Base-by-base conservation (phyloP, 2,797 vertebrate genomes). In the Craterocephalus amniculus region DNA sequence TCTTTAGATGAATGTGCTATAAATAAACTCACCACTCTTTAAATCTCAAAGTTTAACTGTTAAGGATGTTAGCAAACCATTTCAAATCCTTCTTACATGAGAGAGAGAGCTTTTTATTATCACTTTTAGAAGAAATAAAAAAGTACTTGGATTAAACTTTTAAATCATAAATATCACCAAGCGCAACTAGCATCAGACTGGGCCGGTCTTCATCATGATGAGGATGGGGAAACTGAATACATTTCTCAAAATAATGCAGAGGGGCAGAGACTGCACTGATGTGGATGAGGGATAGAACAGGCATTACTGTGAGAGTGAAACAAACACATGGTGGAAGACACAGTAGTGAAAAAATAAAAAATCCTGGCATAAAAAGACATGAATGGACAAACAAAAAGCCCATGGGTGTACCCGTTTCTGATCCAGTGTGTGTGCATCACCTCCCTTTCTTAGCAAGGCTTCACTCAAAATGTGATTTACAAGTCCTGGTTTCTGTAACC, bases 391-490 rank as follows among this genome's bases (percentile, higher is more conserved):
- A 43, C 31, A 29, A 35, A 18, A 32, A 45, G 24, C 35, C 4
- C 12, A 11, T 56, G 35, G 48, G 29, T 9, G 18, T 43, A 12
- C 13, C 16, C 11, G 22, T 35, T 26, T 66, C 43, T 51, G 40
- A 60, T 59, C 72, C 68, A 73, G 70, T 63, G 67, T 0, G 12
- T 69, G 51, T 26, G n/a, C 70, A 54, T 81, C 81, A 81, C 52
- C 68, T 80, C 78, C 72, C 74, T 68, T 74, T 82, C 80, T 72
- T 63, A 80, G 72, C 69, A 86, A 87, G 64, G 81, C 82, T 86
- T 90, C 86, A 91, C 84, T 90, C 82, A 87, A 78, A 70, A 84
- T 20, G 70, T 83, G 83, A 91, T 91, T 91, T 89, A 89, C 81
- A 85, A 74, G 76, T 63, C 67, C 69, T 56, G 75, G 79, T 81